A percentile compares a stretch with the other conserved stretches of the same genome.
These are phyloP conservation scores for Xiphias gladius DNA, from an alignment of 2,113 vertebrate species.

Conservation along the genomic window DNA sequence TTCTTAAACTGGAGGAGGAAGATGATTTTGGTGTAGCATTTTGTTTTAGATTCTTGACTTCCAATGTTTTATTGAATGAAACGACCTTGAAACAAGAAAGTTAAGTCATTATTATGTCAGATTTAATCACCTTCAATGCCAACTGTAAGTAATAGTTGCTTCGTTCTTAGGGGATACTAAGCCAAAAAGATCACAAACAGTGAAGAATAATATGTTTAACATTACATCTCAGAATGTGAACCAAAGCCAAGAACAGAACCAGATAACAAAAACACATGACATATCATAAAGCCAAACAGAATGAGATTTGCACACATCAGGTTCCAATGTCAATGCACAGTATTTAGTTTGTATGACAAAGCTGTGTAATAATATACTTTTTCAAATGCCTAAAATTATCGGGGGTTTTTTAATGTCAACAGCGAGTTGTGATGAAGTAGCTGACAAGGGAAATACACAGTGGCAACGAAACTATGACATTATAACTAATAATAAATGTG, in stretches of 20 bases:
- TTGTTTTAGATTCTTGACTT: slow-evolving; percentile 8
- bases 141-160: neutral
- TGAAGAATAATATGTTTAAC: too few species aligned
- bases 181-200: too few species aligned
- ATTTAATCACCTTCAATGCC: slow-evolving; percentile 31
- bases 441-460: neutral
- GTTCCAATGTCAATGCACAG: neutral
- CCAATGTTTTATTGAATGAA: slow-evolving; percentile 44
- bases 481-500: neutral
- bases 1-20: slow-evolving; percentile 10
- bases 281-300: neutral
- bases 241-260: neutral
- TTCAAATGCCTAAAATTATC: too few species aligned
- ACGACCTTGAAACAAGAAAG: slow-evolving; percentile 47
- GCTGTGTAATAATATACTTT: neutral
- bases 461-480: neutral
- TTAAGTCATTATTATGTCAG: slow-evolving; percentile 27
- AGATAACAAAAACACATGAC: neutral
- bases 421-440: neutral
- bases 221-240: neutral
- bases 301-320: neutral
- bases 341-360: neutral
- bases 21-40: neutral
- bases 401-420: too few species aligned
- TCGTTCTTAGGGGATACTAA: neutral